Conservation (phyloP, 2,113 vertebrate genomes). For the Sapajus apella region DNA sequence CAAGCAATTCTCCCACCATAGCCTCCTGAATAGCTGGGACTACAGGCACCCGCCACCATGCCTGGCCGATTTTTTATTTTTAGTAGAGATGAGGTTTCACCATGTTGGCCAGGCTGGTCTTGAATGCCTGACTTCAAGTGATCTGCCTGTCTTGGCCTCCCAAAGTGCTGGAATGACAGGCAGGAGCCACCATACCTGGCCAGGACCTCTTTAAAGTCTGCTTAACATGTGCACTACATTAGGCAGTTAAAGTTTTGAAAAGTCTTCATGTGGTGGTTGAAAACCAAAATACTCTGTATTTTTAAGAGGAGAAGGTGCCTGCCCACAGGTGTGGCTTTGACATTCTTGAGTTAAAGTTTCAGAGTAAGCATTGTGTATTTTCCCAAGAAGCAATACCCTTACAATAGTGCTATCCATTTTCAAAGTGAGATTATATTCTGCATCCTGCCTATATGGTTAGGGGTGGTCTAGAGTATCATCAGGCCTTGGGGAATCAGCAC, state of each 20-base stretch:
- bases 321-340: background rate
- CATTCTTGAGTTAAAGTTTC: conserved; percentile 27
- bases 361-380: conserved; percentile 11
- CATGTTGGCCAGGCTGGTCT: too few species aligned
- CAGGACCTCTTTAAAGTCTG: conserved; percentile 54
- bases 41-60: background rate
- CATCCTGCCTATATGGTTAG: background rate
- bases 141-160: too few species aligned
- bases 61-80: too few species aligned
- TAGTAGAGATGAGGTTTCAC: too few species aligned
- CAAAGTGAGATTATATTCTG: background rate
- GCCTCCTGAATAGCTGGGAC: background rate
- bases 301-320: background rate
- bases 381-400: background rate
- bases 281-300: background rate
- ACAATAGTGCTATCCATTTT: background rate
- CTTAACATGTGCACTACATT: background rate
- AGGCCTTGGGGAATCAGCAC: background rate
- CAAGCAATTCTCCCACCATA: background rate
- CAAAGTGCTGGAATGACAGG: too few species aligned
- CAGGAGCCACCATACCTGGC: too few species aligned
- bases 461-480: background rate
- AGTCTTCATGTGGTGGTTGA: conserved; percentile 19
- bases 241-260: background rate
- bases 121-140: too few species aligned